Percentiles rank a stretch among this genome's conserved stretches.
These are phyloP conservation scores for Phyllostomus discolor DNA, from an alignment of 2,113 vertebrate genomes.

Conservation along the genomic window DNA sequence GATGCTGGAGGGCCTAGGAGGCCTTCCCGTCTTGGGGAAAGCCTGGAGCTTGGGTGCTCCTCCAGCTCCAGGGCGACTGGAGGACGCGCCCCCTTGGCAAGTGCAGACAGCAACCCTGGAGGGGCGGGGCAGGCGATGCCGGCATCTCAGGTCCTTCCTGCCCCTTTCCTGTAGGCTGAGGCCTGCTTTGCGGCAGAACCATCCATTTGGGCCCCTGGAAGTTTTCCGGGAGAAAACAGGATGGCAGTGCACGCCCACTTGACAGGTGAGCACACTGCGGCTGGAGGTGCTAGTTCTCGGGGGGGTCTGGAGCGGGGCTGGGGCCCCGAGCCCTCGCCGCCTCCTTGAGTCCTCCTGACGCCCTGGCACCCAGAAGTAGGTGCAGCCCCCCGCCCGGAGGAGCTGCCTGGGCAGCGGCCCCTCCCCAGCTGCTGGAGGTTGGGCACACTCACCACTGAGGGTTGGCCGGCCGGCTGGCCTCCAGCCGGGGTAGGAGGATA, in stretches of 20 bases:
- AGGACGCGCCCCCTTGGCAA: neutral
- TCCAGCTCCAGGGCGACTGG: neutral
- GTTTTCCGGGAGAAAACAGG: neutral
- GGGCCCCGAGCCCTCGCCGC: neutral
- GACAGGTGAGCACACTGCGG: neutral
- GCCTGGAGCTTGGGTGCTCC: neutral
- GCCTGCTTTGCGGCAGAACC: neutral
- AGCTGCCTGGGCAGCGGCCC: neutral
- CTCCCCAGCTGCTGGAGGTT: neutral
- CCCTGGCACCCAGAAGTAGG: neutral
- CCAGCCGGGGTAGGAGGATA: neutral
- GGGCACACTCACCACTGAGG: neutral
- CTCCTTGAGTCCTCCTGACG: neutral
- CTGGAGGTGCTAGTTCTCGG: neutral
- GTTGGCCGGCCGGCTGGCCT: neutral
- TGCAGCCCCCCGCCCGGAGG: neutral
- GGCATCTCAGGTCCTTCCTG: neutral
- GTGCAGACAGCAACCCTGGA: neutral
- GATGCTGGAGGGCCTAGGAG: neutral
- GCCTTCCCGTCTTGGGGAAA: neutral
- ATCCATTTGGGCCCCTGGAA: neutral
- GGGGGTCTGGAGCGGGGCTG: neutral
- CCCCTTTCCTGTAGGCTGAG: neutral
- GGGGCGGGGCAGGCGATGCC: neutral
- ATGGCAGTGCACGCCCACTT: neutral